These are phyloP conservation scores for Falco biarmicus DNA, from an alignment of 2,797 vertebrate genomes.

Conservation along the genomic window DNA sequence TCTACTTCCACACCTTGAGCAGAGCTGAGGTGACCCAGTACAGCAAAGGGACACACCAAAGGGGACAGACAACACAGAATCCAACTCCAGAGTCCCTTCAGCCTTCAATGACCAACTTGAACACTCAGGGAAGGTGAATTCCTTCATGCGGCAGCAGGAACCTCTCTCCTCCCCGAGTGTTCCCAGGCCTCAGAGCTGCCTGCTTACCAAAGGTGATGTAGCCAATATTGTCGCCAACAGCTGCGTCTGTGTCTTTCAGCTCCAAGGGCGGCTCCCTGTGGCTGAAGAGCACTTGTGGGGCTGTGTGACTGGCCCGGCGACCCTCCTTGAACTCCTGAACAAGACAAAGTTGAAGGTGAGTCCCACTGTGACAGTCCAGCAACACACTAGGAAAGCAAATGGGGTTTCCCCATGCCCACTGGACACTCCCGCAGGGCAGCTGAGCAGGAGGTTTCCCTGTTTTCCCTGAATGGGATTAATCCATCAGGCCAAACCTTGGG, in stretches of 20 bases:
- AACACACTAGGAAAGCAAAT: neutral
- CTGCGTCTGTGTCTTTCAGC: constrained; percentile 95
- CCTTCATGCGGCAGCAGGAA: neutral
- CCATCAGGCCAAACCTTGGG: neutral
- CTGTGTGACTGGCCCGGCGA: constrained; percentile 97
- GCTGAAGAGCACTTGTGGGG: constrained; percentile 98
- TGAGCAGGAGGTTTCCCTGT: neutral
- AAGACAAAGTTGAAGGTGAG: constrained; percentile 18
- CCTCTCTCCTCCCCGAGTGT: neutral
- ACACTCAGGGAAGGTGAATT: neutral
- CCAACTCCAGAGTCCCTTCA: neutral
- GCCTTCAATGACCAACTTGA: neutral
- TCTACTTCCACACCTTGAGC: neutral
- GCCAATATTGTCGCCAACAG: constrained; percentile 97
- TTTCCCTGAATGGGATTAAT: neutral
- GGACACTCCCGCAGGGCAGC: neutral
- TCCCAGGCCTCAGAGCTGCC: neutral
- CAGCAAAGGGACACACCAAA: neutral
- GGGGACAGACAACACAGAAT: neutral
- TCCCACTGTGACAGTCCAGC: neutral
- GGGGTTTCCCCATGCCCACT: neutral
- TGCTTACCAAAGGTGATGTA: constrained; percentile 97
- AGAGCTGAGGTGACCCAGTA: neutral
- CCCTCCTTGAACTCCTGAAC: constrained; percentile 97
- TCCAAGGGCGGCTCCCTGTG: constrained; percentile 98